These are phyloP conservation scores for Silurus aristotelis DNA, from an alignment of 2,797 vertebrate species.

Conservation along the genomic window DNA sequence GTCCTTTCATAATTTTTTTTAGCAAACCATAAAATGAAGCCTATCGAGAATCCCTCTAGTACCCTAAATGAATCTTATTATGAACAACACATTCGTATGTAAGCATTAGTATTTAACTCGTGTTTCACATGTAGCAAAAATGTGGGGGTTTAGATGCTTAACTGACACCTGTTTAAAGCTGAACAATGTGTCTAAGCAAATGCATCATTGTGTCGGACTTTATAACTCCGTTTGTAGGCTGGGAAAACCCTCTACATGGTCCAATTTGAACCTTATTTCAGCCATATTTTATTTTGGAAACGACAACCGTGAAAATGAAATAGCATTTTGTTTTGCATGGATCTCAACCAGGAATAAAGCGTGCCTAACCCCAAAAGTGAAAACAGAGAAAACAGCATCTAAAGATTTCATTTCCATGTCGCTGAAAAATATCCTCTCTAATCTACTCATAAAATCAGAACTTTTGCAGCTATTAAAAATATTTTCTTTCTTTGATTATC, in stretches of 20 bases:
- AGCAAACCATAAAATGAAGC: background rate
- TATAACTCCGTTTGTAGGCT: background rate
- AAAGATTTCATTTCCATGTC: background rate
- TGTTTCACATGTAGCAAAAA: background rate
- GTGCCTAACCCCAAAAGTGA: background rate
- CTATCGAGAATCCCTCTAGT: background rate
- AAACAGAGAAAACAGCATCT: background rate
- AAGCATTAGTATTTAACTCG: background rate
- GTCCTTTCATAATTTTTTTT: background rate
- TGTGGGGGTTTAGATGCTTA: background rate
- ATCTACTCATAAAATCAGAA: background rate
- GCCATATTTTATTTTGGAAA: background rate
- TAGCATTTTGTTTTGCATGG: background rate
- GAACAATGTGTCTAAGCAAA: background rate
- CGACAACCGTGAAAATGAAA: background rate
- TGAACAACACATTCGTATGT: background rate
- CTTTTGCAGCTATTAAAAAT: too few species aligned
- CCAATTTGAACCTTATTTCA: background rate
- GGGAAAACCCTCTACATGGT: background rate
- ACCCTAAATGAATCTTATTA: background rate
- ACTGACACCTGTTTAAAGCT: background rate
- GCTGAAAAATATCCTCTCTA: background rate
- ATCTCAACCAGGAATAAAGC: background rate
- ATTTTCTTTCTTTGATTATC: background rate
- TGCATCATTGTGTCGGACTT: background rate